These are phyloP conservation scores for Ericerus pela DNA, from an alignment of 1,140 invertebrate genomes.

Conservation along the genomic window DNA sequence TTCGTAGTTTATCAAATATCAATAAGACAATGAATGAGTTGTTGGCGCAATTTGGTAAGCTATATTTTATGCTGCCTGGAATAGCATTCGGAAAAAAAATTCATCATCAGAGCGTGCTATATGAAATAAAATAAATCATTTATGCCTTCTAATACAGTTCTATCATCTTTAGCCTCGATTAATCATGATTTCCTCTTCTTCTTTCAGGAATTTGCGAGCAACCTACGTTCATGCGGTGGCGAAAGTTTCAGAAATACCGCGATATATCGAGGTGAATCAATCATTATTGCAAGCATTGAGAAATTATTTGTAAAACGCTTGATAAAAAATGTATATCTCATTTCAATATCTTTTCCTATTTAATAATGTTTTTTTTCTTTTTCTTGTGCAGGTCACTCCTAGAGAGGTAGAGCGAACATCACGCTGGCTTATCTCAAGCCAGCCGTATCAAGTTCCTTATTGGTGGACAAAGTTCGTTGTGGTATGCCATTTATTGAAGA, in stretches of 20 bases:
- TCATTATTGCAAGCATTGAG: too few relatives aligned
- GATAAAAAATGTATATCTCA: not conserved
- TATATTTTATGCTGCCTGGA: too few relatives aligned
- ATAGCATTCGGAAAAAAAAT: too few relatives aligned
- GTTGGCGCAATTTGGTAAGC: too few relatives aligned
- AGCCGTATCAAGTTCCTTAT: conserved; percentile 16
- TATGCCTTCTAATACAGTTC: too few relatives aligned
- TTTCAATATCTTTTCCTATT: not conserved
- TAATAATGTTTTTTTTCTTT: not conserved
- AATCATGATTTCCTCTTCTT: conserved; percentile 24
- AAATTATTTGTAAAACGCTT: too few relatives aligned
- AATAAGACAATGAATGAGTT: too few relatives aligned
- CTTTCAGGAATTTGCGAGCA: conserved; percentile 32
- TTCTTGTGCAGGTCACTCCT: conserved; percentile 34
- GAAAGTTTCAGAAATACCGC: conserved; percentile 45
- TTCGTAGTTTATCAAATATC: too few relatives aligned
- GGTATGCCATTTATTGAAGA: conserved; percentile 88
- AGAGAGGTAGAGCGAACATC: conserved; percentile 28
- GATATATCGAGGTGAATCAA: conserved; percentile 48
- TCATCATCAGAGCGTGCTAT: too few relatives aligned
- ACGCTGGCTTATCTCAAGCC: conserved; percentile 23
- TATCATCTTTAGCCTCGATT: not conserved
- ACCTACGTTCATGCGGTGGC: conserved; percentile 42
- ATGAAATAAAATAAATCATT: too few relatives aligned
- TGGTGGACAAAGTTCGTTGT: conserved; percentile 28